phyloP scores from a whole-genome alignment of 2,888 invertebrate genomes.

The Punctoribates punctum region DNA sequence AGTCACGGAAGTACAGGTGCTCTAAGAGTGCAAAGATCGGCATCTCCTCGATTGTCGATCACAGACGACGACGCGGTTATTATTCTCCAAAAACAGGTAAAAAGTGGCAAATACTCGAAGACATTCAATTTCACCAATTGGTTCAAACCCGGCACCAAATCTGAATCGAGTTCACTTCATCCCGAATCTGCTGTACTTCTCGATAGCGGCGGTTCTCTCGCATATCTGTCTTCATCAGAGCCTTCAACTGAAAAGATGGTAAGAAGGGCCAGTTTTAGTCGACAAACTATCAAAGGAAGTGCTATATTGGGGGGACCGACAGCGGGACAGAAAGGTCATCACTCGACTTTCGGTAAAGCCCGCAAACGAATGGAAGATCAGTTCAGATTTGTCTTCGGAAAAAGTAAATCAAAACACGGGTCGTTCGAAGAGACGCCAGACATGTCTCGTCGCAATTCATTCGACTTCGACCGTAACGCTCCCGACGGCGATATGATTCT shows the following conservation, averaged over 20 bases:
- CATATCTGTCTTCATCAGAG: conserved; percentile 11
- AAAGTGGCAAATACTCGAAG: conserved; percentile 14
- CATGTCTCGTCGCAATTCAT: conserved; percentile 41
- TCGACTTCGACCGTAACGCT: conserved; percentile 53
- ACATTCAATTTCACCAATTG: conserved; percentile 37
- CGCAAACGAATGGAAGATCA: conserved; percentile 84
- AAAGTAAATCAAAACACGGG: conserved; percentile 75
- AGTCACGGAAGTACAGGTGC: conserved; percentile 46
- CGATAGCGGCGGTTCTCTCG: neutral
- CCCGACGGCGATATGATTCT: conserved; percentile 82
- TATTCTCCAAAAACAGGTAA: conserved; percentile 11
- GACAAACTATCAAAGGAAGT: conserved; percentile 42
- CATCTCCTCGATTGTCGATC: conserved; percentile 50
- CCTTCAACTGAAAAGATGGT: conserved; percentile 47
- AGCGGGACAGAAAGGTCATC: neutral
- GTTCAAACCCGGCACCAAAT: conserved; percentile 34
- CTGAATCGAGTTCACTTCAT: conserved; percentile 18
- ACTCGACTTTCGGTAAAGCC: conserved; percentile 65
- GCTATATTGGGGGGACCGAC: conserved; percentile 50
- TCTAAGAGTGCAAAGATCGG: conserved; percentile 47
- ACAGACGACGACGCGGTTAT: conserved; percentile 50
- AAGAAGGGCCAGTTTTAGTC: conserved; percentile 48
- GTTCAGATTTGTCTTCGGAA: conserved; percentile 59
- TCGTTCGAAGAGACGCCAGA: conserved; percentile 65
- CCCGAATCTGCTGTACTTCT: conserved; percentile 14